Percentiles rank a stretch among this genome's conserved stretches.
Evolutionary conservation across 2,888 invertebrate genomes (phyloP).

Genomic region (Conistra vaccinii): DNA sequence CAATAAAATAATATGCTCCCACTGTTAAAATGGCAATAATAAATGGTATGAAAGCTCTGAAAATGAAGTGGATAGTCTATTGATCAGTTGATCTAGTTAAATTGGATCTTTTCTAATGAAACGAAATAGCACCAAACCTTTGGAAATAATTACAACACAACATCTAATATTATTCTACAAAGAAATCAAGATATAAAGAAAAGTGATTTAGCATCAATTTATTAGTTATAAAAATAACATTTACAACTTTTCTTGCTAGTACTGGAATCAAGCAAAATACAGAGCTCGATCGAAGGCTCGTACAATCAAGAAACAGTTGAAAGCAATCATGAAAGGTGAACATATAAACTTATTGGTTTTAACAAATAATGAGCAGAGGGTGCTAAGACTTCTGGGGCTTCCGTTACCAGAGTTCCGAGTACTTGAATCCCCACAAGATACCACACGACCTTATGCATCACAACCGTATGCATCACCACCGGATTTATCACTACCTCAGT

Average conservation of each 20-base stretch:
- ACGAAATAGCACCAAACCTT: neutral
- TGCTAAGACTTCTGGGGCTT: slow-evolving; percentile 12
- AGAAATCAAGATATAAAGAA: neutral
- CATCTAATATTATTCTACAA: neutral
- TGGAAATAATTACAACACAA: neutral
- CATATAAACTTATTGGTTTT: slow-evolving; percentile 14
- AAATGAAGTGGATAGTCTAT: neutral
- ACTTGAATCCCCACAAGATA: neutral
- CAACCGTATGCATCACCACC: neutral
- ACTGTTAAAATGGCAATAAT: neutral
- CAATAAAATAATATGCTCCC: neutral
- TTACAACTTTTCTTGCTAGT: neutral
- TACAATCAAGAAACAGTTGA: slow-evolving; percentile 23
- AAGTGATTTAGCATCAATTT: fast-evolving
- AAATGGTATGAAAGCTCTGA: neutral
- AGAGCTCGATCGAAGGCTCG: slow-evolving; percentile 6
- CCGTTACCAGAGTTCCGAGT: slow-evolving; percentile 20
- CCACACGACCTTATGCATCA: neutral
- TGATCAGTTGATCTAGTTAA: neutral
- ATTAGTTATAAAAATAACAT: neutral
- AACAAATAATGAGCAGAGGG: slow-evolving; percentile 15
- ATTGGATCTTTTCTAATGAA: neutral
- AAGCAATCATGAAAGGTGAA: slow-evolving; percentile 20
- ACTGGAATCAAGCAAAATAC: slow-evolving; percentile 25
- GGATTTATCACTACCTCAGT: neutral